Conservation (phyloP, 2,888 invertebrate species). For the Noctua fimbriata region DNA sequence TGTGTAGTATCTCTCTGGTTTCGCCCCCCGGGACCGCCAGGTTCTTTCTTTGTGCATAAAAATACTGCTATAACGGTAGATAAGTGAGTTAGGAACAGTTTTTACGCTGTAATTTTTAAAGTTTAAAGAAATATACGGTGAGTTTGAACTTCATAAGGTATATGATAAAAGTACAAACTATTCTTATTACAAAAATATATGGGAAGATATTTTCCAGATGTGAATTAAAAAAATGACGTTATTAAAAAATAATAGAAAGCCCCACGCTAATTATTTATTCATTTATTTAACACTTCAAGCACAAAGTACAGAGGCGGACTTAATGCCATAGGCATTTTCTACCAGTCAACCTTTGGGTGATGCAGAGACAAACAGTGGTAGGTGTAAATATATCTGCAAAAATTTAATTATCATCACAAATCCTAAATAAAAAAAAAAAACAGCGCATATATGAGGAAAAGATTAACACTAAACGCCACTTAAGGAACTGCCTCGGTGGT, state of each 20-base stretch:
- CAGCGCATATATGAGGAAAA: background rate
- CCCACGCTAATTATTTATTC: too few species aligned
- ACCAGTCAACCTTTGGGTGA: too few species aligned
- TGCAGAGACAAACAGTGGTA: too few species aligned
- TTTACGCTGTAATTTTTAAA: conserved; percentile 11
- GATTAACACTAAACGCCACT: background rate
- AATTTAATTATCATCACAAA: background rate
- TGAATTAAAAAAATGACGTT: background rate
- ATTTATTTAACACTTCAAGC: too few species aligned
- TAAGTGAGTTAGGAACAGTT: conserved; percentile 15
- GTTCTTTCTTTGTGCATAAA: conserved; percentile 21
- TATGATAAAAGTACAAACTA: conserved; percentile 7
- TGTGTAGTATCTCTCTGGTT: conserved; percentile 23
- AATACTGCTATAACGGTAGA: background rate
- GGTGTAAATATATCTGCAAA: too few species aligned
- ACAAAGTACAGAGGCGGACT: too few species aligned
- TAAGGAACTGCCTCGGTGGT: background rate
- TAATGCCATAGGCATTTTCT: too few species aligned
- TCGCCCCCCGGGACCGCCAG: conserved; percentile 12
- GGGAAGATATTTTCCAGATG: background rate
- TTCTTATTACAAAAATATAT: background rate
- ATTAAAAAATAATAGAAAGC: background rate
- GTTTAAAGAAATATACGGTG: conserved; percentile 6
- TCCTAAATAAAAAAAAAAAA: background rate
- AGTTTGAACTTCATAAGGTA: background rate